These are phyloP conservation scores for Phrynocephalus vlangalii DNA, from an alignment of 2,797 vertebrate genomes.

Conservation along the genomic window DNA sequence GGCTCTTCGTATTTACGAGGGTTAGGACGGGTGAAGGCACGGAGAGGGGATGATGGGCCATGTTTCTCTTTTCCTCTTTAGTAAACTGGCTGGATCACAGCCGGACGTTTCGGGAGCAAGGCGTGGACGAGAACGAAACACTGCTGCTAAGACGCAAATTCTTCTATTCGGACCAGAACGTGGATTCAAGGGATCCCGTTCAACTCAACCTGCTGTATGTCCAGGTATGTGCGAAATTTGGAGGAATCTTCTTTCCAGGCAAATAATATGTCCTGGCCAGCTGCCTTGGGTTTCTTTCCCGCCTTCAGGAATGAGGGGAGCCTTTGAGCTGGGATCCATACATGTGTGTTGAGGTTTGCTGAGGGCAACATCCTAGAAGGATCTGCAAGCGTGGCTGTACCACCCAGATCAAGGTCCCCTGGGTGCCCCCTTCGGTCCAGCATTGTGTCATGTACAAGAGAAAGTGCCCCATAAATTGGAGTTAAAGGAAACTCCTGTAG, in stretches of 20 bases:
- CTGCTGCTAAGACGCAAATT: slow-evolving; percentile 94
- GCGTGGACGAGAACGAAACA: slow-evolving; percentile 94
- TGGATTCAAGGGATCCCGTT: slow-evolving; percentile 96
- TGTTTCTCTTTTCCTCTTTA: slow-evolving; percentile 70
- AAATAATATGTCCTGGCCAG: not conserved
- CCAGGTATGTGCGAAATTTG: slow-evolving; percentile 82
- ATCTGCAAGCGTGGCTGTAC: not conserved
- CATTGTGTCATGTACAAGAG: not conserved
- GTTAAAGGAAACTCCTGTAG: no score
- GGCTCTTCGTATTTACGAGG: no score
- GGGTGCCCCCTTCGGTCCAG: not conserved
- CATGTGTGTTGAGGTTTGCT: not conserved
- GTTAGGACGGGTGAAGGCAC: not conserved
- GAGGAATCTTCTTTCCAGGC: not conserved
- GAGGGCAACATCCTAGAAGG: not conserved
- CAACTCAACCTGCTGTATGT: slow-evolving; percentile 98
- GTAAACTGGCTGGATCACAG: slow-evolving; percentile 99
- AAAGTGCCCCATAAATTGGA: no score
- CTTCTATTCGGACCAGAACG: slow-evolving; percentile 99
- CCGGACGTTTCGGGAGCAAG: slow-evolving; percentile 96
- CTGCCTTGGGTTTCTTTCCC: not conserved
- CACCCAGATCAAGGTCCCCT: no score
- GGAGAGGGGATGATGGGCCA: fast-evolving
- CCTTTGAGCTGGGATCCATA: no score
- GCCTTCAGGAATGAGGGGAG: not conserved